Conservation (phyloP, 2,797 vertebrate genomes). For the Lacerta bilineata region DNA sequence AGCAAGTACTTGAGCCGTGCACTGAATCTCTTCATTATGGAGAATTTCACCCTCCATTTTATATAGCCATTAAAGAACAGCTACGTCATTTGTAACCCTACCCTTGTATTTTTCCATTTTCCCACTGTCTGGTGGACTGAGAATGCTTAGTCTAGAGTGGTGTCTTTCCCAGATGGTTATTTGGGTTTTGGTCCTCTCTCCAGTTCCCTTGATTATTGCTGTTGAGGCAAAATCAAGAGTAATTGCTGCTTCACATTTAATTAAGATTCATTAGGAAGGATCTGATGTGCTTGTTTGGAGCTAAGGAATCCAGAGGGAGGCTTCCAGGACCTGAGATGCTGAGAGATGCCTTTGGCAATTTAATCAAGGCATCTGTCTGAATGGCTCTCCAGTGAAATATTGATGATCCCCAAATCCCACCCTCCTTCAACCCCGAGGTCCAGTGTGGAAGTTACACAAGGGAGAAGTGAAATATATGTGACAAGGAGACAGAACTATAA, state of each 20-base stretch:
- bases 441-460: too few relatives aligned
- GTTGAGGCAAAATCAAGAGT: conserved; percentile 18
- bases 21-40: neutral
- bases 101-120: neutral
- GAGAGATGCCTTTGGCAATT: conserved; percentile 1
- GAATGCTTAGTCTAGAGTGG: neutral
- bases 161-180: neutral
- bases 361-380: neutral
- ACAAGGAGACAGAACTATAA: neutral
- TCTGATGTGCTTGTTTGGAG: neutral
- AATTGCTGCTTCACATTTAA: neutral
- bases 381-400: neutral
- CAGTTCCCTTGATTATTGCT: neutral
- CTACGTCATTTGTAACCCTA: neutral
- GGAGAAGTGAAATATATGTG: neutral
- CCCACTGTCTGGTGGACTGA: neutral
- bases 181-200: neutral
- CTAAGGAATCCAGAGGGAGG: neutral
- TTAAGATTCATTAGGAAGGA: conserved; percentile 1
- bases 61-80: conserved; percentile 6
- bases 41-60: conserved; percentile 12
- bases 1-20: neutral
- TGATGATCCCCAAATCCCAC: too few relatives aligned
- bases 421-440: neutral
- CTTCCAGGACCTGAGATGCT: neutral